A percentile compares a stretch with the other conserved stretches of the same genome.
phyloP scores from a whole-genome alignment of 1,140 invertebrate species.

The Hyles euphorbiae region DNA sequence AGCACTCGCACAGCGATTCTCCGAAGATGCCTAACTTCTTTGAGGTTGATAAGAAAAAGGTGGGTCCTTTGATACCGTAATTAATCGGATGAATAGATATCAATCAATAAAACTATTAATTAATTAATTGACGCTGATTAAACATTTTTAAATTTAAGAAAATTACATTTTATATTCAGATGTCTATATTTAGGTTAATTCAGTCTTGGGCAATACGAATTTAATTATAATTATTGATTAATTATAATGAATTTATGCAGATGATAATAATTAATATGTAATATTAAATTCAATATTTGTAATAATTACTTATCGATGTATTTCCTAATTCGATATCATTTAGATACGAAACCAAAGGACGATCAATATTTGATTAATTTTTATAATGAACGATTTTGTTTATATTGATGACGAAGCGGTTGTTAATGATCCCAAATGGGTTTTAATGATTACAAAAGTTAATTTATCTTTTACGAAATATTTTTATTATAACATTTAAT shows the following conservation, averaged over 20 bases:
- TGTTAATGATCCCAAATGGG: conserved; percentile 9
- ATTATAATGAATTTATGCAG: too few relatives aligned
- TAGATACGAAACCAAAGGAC: conserved; percentile 2
- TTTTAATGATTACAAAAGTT: conserved; percentile 11
- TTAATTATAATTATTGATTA: too few relatives aligned
- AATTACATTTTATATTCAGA: too few relatives aligned
- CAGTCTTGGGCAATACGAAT: too few relatives aligned
- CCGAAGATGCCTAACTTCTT: conserved; percentile 64
- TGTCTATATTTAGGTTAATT: too few relatives aligned
- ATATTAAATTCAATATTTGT: not conserved
- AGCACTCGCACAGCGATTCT: conserved; percentile 38
- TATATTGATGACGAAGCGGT: conserved; percentile 3
- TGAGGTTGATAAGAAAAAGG: conserved; percentile 66
- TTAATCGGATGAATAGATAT: not conserved
- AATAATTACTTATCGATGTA: conserved; percentile 8
- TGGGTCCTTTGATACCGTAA: conserved; percentile 23
- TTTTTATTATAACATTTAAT: too few relatives aligned
- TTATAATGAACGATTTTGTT: conserved; percentile 14
- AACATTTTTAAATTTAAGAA: too few relatives aligned
- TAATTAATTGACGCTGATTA: not conserved
- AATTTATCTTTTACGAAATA: not conserved
- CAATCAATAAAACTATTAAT: not conserved
- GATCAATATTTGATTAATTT: conserved; percentile 8
- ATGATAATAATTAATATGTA: too few relatives aligned
- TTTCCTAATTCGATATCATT: conserved; percentile 19